A percentile compares a stretch with the other conserved stretches of the same genome.
These are phyloP conservation scores for Hepsetus odoe DNA, from an alignment of 2,113 vertebrate species.

Conservation along the genomic window DNA sequence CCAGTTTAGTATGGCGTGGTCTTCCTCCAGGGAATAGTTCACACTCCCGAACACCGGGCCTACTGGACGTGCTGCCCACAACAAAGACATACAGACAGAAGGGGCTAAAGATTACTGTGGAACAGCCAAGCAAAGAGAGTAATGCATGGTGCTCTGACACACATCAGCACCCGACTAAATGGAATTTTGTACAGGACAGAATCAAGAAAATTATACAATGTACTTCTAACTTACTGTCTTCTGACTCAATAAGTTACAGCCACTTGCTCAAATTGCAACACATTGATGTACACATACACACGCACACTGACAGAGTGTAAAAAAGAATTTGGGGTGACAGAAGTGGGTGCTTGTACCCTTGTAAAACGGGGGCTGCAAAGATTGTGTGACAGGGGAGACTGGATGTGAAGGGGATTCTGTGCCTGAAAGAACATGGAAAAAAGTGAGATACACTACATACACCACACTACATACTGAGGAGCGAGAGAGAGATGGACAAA, in stretches of 20 bases:
- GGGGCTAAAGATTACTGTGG: conserved; percentile 27
- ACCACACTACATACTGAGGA: background rate
- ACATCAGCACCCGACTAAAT: background rate
- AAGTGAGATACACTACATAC: conserved; percentile 65
- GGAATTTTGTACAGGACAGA: background rate
- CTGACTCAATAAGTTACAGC: no score
- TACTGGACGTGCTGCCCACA: conserved; percentile 80
- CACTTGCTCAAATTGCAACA: no score
- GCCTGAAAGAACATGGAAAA: conserved; percentile 79
- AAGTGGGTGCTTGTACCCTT: conserved; percentile 79
- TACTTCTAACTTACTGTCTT: background rate
- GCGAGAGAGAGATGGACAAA: no score
- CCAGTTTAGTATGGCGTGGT: conserved; percentile 89
- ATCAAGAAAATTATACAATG: background rate
- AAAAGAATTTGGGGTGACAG: conserved; percentile 16
- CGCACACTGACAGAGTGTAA: background rate
- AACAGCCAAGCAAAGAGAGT: background rate
- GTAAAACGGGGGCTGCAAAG: conserved; percentile 76
- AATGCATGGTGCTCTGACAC: background rate
- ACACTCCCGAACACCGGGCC: conserved; percentile 86
- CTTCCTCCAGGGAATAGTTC: conserved; percentile 84
- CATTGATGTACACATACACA: conserved; percentile 62
- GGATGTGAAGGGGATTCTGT: conserved; percentile 75
- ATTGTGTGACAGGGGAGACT: conserved; percentile 79
- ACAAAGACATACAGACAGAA: conserved; percentile 61